Evolutionary conservation across 1,140 invertebrate species (phyloP), one percentile per base, ranked within the genome.

Genomic region (Hypsibius dujardini): DNA sequence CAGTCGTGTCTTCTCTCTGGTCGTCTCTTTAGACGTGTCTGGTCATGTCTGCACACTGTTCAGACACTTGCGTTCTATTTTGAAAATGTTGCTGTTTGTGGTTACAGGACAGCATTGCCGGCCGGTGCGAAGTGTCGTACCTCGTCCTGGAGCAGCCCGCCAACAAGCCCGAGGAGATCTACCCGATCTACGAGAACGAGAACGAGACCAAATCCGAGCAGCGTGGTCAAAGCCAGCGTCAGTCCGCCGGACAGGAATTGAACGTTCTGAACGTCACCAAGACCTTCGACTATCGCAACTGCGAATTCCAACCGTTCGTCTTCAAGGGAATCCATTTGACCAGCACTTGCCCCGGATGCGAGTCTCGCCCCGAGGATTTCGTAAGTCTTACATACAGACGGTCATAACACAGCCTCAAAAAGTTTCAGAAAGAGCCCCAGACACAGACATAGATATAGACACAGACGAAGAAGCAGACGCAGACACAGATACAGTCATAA

Each of bases 231-330:
- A 12, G 7, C 7, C 50, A 7, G 7, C 50, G 50, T 56, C 7
- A n/a, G n/a, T 56, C 50, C 50, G 7, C 7, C 50, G 50, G 50
- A 56, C 3, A 67, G 62, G 42, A 12, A 60, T 40, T 60, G 67
- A 12, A 47, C 47, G 72, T 71, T 40, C 74, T 76, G 59, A 70
- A 73, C 47, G 59, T 76, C 15, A 74, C 71, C 45, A 76, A 76
- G 72, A 69, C 72, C 0, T 47, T 72, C 42, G 73, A 76, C 70
- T 74, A 73, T 69, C 62, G 72, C 42, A 73, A 73, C 1, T 76
- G 76, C 70, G 47, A 72, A 40, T 60, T 73, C 1, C 69, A 72
- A 28, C 74, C 75, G 1, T 60, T 69, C 1, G 72, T 74, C 40
- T 47, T 72, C 46, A 47, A 74, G 2, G 67, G 47, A 67, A 7